Conservation (phyloP, 2,797 vertebrate species). For the Pampus argenteus region DNA sequence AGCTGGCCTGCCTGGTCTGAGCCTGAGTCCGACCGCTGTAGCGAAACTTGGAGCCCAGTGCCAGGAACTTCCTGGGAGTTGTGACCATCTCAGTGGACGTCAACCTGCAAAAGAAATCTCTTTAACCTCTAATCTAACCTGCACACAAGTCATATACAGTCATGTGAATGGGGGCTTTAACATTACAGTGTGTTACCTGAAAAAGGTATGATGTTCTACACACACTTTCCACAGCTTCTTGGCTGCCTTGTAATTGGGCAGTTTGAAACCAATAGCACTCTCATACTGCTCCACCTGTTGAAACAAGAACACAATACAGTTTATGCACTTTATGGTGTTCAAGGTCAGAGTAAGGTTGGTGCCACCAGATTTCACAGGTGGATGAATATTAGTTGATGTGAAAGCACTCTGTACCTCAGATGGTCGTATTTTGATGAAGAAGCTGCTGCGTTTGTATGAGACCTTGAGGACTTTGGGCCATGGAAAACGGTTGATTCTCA, state of each 20-base stretch:
- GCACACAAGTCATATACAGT: neutral
- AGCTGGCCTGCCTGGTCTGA: constrained; percentile 95
- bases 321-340: neutral
- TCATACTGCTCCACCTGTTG: constrained; percentile 92
- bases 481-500: constrained; percentile 94
- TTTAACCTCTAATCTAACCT: neutral
- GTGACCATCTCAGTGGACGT: constrained; percentile 94
- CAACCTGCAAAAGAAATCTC: constrained; percentile 81
- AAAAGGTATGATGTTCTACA: constrained; percentile 97
- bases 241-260: constrained; percentile 93
- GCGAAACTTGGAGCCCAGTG: constrained; percentile 97
- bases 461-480: constrained; percentile 99
- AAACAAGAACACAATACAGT: neutral
- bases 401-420: constrained; percentile 87
- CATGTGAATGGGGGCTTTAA: neutral
- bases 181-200: constrained; percentile 78
- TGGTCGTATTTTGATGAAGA: constrained; percentile 94
- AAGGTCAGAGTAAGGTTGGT: neutral
- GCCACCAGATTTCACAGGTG: neutral
- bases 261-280: constrained; percentile 94
- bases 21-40: constrained; percentile 97
- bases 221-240: constrained; percentile 98
- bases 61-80: constrained; percentile 94
- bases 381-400: neutral
- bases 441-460: constrained; percentile 96